Conservation (phyloP, 2,888 invertebrate species). For the Pseudanteris insignis region DNA sequence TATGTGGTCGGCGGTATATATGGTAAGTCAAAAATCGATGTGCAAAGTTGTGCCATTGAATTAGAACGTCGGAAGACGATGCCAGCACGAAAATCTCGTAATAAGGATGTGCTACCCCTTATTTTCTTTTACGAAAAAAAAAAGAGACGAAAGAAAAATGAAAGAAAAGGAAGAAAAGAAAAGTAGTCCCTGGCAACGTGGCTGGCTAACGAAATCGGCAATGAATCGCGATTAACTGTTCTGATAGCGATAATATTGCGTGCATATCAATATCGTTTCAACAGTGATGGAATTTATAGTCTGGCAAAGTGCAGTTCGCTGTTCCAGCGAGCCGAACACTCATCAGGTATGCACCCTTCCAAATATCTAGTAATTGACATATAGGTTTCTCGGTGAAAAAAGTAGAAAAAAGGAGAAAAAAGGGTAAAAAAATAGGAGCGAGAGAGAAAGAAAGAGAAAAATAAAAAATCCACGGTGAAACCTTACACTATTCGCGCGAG, state of each 20-base stretch:
- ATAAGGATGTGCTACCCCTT: constrained; percentile 13
- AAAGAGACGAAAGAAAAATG: too few relatives aligned
- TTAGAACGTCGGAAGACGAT: constrained; percentile 3
- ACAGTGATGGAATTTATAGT: constrained; percentile 55
- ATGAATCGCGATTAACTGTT: constrained; percentile 41
- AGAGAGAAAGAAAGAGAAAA: constrained; percentile 8
- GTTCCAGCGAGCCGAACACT: constrained; percentile 55
- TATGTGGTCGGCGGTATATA: too few relatives aligned
- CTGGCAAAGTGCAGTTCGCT: constrained; percentile 60
- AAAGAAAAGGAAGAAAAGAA: too few relatives aligned
- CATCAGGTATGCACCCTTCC: constrained; percentile 58
- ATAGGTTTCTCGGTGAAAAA: constrained; percentile 35
- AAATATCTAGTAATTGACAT: constrained; percentile 53
- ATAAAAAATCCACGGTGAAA: background rate
- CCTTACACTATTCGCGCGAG: constrained; percentile 11
- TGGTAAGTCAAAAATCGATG: constrained; percentile 9
- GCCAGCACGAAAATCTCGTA: constrained; percentile 10
- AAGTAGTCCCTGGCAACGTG: constrained; percentile 2
- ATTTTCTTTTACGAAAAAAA: constrained; percentile 4
- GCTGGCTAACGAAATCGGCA: constrained; percentile 29
- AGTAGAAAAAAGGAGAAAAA: constrained; percentile 8
- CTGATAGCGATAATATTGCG: constrained; percentile 42
- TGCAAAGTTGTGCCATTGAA: constrained; percentile 14
- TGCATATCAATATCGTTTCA: constrained; percentile 42
- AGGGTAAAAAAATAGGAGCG: constrained; percentile 12